A percentile compares a stretch with the other conserved stretches of the same genome.
These are phyloP conservation scores for Siniperca knerii DNA, from an alignment of 2,113 vertebrate genomes.

Conservation along the genomic window DNA sequence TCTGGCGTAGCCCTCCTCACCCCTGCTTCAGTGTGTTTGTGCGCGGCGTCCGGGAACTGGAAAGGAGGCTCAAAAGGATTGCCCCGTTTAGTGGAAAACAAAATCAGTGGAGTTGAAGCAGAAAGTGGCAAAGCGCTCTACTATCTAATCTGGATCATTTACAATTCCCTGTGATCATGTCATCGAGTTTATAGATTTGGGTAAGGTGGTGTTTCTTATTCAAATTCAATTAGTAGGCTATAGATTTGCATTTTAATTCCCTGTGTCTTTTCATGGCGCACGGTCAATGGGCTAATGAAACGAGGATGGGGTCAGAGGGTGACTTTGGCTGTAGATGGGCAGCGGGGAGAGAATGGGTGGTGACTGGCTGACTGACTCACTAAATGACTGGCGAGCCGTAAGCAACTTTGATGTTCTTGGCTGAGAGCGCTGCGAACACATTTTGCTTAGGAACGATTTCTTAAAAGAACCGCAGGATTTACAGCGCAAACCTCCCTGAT, in stretches of 20 bases:
- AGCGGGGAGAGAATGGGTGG: constrained; percentile 32
- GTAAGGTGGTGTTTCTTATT: constrained; percentile 73
- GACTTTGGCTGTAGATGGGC: constrained; percentile 33
- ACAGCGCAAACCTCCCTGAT: not conserved
- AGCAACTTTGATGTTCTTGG: constrained; percentile 67
- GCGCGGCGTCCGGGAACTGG: constrained; percentile 55
- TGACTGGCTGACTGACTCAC: constrained; percentile 41
- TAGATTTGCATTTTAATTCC: constrained; percentile 29
- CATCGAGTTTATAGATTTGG: constrained; percentile 72
- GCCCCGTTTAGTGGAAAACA: constrained; percentile 54
- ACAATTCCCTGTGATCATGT: constrained; percentile 65
- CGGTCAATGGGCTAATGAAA: constrained; percentile 30
- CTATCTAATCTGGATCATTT: constrained; percentile 62
- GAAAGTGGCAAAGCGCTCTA: constrained; percentile 56
- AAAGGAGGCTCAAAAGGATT: constrained; percentile 63
- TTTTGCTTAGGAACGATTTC: constrained; percentile 15
- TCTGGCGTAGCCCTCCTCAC: constrained; percentile 31
- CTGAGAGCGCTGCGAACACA: constrained; percentile 14
- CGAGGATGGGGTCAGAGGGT: constrained; percentile 40
- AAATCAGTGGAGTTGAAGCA: constrained; percentile 72
- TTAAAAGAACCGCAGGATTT: constrained; percentile 26
- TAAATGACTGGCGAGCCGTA: constrained; percentile 37
- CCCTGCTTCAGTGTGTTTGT: constrained; percentile 28
- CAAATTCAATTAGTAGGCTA: constrained; percentile 31
- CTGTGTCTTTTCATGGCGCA: constrained; percentile 1